Evolutionary conservation across 2,888 invertebrate species (phyloP).

Genomic region (Andrena flavipes): DNA sequence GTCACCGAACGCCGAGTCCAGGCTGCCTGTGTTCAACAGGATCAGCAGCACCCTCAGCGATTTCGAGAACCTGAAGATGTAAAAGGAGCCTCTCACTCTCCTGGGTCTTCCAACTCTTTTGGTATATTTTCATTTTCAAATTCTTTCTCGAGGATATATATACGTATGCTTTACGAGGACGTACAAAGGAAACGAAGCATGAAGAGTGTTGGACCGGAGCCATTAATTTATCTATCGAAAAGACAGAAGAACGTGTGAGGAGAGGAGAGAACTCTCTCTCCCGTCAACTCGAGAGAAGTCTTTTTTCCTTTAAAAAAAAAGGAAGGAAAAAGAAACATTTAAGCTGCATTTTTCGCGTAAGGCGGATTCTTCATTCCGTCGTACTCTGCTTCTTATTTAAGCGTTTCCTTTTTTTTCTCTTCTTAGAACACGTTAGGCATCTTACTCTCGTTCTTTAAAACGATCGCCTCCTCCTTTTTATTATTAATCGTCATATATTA

Average conservation of each 20-base stretch:
- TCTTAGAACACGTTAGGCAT: constrained; percentile 54
- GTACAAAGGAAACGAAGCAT: neutral
- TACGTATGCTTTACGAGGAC: neutral
- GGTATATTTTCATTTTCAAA: constrained; percentile 15
- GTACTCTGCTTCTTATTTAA: constrained; percentile 64
- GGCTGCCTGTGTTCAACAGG: constrained; percentile 93
- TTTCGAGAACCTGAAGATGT: constrained; percentile 81
- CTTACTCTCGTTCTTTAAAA: constrained; percentile 56
- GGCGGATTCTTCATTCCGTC: constrained; percentile 53
- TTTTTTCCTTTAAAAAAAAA: neutral
- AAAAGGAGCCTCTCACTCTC: constrained; percentile 39
- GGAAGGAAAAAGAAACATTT: neutral
- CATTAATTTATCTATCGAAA: constrained; percentile 42
- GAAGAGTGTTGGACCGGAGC: constrained; percentile 31
- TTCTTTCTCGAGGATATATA: neutral
- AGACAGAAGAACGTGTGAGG: constrained; percentile 48
- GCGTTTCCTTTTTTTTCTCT: constrained; percentile 49
- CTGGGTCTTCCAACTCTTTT: constrained; percentile 19
- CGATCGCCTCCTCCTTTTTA: constrained; percentile 52
- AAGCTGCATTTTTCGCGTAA: constrained; percentile 47
- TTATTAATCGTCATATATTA: constrained; percentile 52
- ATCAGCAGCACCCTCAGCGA: constrained; percentile 86
- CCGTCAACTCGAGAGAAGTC: constrained; percentile 37
- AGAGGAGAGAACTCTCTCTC: constrained; percentile 47
- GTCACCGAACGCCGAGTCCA: constrained; percentile 86